A percentile compares a stretch with the other conserved stretches of the same genome.
phyloP scores from a whole-genome alignment of 2,888 invertebrate species.

The Hetaerina titia region DNA sequence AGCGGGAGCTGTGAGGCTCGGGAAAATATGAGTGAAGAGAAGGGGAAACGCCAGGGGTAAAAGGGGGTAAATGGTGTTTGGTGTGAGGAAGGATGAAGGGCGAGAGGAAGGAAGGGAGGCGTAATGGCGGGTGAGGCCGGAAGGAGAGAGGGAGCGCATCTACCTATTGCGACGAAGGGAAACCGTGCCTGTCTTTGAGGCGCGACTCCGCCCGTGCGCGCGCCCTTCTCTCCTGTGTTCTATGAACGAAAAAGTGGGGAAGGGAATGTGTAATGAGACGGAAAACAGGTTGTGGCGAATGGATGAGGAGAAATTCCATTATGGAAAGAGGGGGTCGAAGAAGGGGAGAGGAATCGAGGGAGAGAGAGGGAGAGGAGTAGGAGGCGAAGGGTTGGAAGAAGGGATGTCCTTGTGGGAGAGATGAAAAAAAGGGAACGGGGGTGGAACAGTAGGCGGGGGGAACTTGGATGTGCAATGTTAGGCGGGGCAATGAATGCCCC shows the following conservation, averaged over 20 bases:
- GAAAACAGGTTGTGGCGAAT: background rate
- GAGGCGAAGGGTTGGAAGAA: background rate
- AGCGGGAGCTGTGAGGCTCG: no score
- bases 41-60: no score
- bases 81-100: no score
- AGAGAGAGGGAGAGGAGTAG: background rate
- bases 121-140: background rate
- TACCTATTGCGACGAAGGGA: no score
- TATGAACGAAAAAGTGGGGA: background rate
- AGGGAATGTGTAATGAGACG: constrained; percentile 14
- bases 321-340: background rate
- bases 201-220: no score
- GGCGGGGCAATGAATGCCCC: background rate
- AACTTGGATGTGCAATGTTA: background rate
- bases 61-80: no score
- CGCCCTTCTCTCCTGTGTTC: background rate
- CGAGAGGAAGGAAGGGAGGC: background rate
- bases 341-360: background rate
- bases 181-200: no score
- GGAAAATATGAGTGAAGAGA: no score
- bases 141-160: background rate
- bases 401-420: background rate
- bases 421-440: background rate
- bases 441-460: background rate
- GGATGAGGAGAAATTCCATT: no score